Evolutionary conservation across 2,888 invertebrate genomes (phyloP), one percentile per base, ranked within the genome.

Genomic region (Meganola albula): DNA sequence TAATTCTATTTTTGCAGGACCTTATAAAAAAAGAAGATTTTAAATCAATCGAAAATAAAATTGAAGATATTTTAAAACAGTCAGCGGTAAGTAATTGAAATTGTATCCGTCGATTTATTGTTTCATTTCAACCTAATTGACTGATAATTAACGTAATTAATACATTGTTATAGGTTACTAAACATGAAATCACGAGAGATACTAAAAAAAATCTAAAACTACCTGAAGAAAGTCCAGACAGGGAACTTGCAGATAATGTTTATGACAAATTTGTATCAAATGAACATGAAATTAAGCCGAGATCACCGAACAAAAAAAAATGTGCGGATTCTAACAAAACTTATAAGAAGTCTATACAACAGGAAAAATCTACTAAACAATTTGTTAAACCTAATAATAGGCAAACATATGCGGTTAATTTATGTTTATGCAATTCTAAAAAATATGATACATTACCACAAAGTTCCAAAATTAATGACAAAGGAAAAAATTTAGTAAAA

Each of bases 21-120:
- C 55, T 62, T 3, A 55, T 74, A 3, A 78, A 73, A 43, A 77
- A 70, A 51, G 63, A 67, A 53, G 73, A 78, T 40, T 55, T 78
- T 8, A 69, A 63, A 41, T 18, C 48, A 8, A 76, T 76, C 65
- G 74, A 78, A 53, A 53, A 75, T n/a, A 76, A 75, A 25, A 62
- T 78, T 12, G 54, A 53, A 8, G 73, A 66, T 52, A 54, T 73
- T 7, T 53, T 77, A 13, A 57, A 64, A 44, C 59, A 54, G 11
- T 42, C 53, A 35, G 44, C 72, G 56, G 80, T 83, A 40, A 67
- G 73, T 50, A 24, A 9, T 2, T 11, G 11, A 11, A 10, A 23
- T 10, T 1, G 8, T 23, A 5, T 10, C 6, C 11, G 11, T 23
- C 3, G 5, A 10, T 11, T 5, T 23, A 10, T 7, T 3, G 2